Evolutionary conservation across 2,888 invertebrate species (phyloP), one percentile per base, ranked within the genome.

Genomic region (Machimus atricapillus): DNA sequence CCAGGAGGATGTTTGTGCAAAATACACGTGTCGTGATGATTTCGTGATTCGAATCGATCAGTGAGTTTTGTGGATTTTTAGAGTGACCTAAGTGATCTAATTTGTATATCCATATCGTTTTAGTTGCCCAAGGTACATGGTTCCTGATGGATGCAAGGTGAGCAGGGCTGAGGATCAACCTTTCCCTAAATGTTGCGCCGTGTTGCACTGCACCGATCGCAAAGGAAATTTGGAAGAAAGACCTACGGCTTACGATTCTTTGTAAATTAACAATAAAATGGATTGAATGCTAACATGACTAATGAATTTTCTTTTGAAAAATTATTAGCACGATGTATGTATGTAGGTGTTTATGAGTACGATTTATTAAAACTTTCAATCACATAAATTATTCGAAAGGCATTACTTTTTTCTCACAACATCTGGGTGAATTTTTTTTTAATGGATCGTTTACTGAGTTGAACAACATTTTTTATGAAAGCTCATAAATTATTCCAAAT

Each of bases 31-130:
- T 23, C 81, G 87, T 8, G 86, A 86, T 82, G 87, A 87, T 73
- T 87, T 87, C 56, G 86, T 87, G 19, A 86, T 87, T 66, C 82
- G 81, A 8, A 86, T 87, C 40, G 81, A 87, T 56, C 86, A 86
- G 87, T 87, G 23, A 12, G 82, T 74, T 52, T 9, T 31, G 16
- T 31, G 23, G 31, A 5, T 43, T 85, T 46, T 19, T 73, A 19
- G n/a, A 73, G 7, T 27, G 19, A 52, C n/a, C 6, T 43, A 40
- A 16, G 9, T 34, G 23, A 79, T 86, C 52, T 66, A 43, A 40
- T 7, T 19, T 1, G 5, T 34, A 0, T 6, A 34, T 34, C 23
- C 9, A 19, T 58, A 14, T 43, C 27, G 9, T 81, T 86, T 1
- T 8, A 87, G 87, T 74, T 87, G 87, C 46, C 40, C 77, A 27